Percentiles rank a stretch among this genome's conserved stretches.
Conservation (phyloP, 2,888 invertebrate species). For the Drosophila anomalipes region DNA sequence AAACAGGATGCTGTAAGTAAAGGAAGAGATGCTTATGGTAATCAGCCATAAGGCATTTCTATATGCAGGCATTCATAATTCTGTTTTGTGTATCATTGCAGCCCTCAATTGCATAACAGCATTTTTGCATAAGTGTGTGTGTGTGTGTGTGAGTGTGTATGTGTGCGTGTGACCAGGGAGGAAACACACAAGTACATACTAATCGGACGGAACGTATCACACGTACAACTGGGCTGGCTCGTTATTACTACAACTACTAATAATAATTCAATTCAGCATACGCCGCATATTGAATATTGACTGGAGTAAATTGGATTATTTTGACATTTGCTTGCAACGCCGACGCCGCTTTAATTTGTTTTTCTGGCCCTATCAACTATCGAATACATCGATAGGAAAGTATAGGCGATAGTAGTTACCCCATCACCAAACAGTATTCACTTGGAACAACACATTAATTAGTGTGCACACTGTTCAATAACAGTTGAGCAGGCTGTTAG, state of each 20-base stretch:
- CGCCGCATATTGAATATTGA: conserved; percentile 39
- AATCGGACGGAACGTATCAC: conserved; percentile 37
- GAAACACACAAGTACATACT: conserved; percentile 65
- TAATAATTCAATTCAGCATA: conserved; percentile 33
- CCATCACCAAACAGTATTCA: conserved; percentile 64
- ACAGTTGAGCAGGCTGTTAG: conserved; percentile 49
- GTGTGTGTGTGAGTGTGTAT: conserved; percentile 63
- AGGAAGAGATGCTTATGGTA: conserved; percentile 12
- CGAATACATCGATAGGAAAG: conserved; percentile 55
- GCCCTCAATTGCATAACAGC: conserved; percentile 83
- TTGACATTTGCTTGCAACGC: conserved; percentile 8
- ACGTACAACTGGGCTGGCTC: conserved; percentile 26
- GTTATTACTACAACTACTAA: conserved; percentile 24
- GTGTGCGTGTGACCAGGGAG: conserved; percentile 70
- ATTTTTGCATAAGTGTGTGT: conserved; percentile 69
- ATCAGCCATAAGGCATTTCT: background rate
- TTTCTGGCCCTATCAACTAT: conserved; percentile 38
- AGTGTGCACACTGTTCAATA: conserved; percentile 43
- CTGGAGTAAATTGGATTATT: conserved; percentile 20
- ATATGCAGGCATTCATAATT: background rate
- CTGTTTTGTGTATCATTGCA: conserved; percentile 54
- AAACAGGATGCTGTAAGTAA: conserved; percentile 72
- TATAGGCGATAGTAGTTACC: conserved; percentile 43
- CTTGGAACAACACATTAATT: conserved; percentile 51
- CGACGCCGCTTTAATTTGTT: conserved; percentile 44